Evolutionary conservation across 2,888 invertebrate species (phyloP).

Genomic region (Loripinus fragilis): DNA sequence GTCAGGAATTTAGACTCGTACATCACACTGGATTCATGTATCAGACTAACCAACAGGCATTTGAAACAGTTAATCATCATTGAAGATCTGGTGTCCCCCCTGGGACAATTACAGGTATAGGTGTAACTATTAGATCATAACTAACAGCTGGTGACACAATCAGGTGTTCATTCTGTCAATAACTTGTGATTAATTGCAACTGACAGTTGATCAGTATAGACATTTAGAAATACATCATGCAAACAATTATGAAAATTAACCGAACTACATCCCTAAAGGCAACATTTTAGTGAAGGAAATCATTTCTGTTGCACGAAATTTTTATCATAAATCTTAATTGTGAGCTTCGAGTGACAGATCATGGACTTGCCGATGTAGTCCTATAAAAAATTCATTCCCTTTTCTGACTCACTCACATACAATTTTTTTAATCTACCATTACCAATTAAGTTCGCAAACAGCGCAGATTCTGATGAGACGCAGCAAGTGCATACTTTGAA

Average conservation of each 20-base stretch:
- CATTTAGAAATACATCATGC: neutral
- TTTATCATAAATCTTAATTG: constrained; percentile 14
- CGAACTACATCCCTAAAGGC: constrained; percentile 3
- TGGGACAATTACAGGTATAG: constrained; percentile 6
- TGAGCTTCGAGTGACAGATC: neutral
- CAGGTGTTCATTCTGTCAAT: constrained; percentile 13
- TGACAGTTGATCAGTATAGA: neutral
- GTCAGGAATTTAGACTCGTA: too few relatives aligned
- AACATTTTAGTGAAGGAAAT: neutral
- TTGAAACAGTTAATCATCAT: too few relatives aligned
- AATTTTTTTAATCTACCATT: too few relatives aligned
- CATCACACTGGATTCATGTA: too few relatives aligned
- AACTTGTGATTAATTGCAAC: constrained; percentile 12
- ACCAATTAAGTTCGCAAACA: too few relatives aligned
- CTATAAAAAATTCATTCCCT: constrained; percentile 13
- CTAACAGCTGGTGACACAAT: constrained; percentile 16
- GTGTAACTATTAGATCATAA: constrained; percentile 11
- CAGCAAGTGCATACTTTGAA: too few relatives aligned
- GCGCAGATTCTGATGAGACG: too few relatives aligned
- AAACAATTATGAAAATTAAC: neutral
- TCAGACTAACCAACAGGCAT: too few relatives aligned
- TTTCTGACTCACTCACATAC: neutral
- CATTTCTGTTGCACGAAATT: constrained; percentile 10
- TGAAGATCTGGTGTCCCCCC: neutral
- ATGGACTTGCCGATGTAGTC: neutral